Evolutionary conservation across 2,797 vertebrate genomes (phyloP), one percentile per base, ranked within the genome.

Genomic region (Enteromius fasciolatus): DNA sequence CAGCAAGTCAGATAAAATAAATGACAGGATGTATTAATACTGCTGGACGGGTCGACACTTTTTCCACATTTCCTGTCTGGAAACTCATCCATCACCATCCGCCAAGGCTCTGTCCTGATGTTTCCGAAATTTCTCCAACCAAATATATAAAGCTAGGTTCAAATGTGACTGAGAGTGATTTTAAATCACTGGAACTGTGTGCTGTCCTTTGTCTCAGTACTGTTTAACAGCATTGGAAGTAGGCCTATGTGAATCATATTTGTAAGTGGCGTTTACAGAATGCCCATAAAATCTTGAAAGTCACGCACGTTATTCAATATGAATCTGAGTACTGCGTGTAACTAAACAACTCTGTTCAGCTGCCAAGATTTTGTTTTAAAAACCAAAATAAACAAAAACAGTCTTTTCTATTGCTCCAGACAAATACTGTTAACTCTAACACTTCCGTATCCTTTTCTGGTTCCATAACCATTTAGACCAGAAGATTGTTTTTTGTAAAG

Each of bases 31-130:
- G 73, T 84, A 91, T 92, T 90, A 44, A 82, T 92, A 87, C 79
- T 85, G 54, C 83, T 89, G 84, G 89, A 91, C 87, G 87, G 89
- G 91, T 90, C 86, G 85, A 88, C 87, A 87, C 86, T 85, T 85
- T 91, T 90, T 90, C 85, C 89, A 82, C 88, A 91, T 88, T 94
- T 94, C 93, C 94, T 93, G 91, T 91, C 86, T 83, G 59, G 87
- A 87, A 89, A 88, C 89, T 89, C 89, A 88, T 90, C 85, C 92
- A 90, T 93, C 80, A 76, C 39, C 20, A 69, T 80, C 78, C 87
- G 91, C 90, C 91, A 89, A 69, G 1, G 52, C 85, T 88, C 82
- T 36, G 59, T 87, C 17, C 83, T 76, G 50, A 83, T 83, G 73
- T 80, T 87, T 84, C 83, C 54, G 17, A 73, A 70, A 63, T 50